These are phyloP conservation scores for Lepidostoma basale DNA, from an alignment of 1,140 invertebrate species.

Conservation along the genomic window DNA sequence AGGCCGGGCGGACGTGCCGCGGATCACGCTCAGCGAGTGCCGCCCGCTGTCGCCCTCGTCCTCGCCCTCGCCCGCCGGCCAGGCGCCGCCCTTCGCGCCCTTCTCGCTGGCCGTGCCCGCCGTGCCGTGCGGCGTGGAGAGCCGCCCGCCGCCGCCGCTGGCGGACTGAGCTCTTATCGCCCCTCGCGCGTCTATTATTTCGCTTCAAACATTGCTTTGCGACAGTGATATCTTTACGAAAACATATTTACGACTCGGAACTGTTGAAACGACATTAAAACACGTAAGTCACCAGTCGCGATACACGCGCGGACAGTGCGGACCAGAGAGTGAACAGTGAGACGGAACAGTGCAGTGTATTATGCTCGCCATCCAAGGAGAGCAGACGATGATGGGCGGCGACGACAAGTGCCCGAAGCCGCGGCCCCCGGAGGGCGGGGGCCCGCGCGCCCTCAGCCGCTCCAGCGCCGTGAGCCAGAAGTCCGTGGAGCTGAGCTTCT, in stretches of 20 bases:
- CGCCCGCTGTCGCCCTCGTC: constrained; percentile 50
- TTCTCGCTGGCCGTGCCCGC: constrained; percentile 57
- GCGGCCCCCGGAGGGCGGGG: constrained; percentile 40
- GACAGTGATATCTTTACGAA: too few relatives aligned
- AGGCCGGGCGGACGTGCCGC: constrained; percentile 52
- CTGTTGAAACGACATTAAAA: too few relatives aligned
- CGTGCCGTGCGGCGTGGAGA: constrained; percentile 52
- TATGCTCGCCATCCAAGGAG: constrained; percentile 58
- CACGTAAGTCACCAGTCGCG: too few relatives aligned
- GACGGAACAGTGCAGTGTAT: too few relatives aligned
- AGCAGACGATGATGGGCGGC: constrained; percentile 47
- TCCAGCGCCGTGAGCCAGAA: constrained; percentile 65
- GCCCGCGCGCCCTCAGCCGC: constrained; percentile 49
- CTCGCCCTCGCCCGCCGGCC: neutral
- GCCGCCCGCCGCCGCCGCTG: constrained; percentile 53
- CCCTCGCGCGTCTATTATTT: too few relatives aligned
- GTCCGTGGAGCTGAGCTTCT: constrained; percentile 60
- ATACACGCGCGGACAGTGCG: too few relatives aligned
- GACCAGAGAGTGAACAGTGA: neutral
- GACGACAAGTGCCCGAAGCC: constrained; percentile 26
- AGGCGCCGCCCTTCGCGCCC: constrained; percentile 13
- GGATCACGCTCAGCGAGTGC: constrained; percentile 60
- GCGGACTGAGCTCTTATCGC: too few relatives aligned
- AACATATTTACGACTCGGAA: too few relatives aligned
- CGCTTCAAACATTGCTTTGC: too few relatives aligned